A percentile compares a stretch with the other conserved stretches of the same genome.
phyloP scores from a whole-genome alignment of 2,797 vertebrate genomes.

The Anabacerthia variegaticeps region DNA sequence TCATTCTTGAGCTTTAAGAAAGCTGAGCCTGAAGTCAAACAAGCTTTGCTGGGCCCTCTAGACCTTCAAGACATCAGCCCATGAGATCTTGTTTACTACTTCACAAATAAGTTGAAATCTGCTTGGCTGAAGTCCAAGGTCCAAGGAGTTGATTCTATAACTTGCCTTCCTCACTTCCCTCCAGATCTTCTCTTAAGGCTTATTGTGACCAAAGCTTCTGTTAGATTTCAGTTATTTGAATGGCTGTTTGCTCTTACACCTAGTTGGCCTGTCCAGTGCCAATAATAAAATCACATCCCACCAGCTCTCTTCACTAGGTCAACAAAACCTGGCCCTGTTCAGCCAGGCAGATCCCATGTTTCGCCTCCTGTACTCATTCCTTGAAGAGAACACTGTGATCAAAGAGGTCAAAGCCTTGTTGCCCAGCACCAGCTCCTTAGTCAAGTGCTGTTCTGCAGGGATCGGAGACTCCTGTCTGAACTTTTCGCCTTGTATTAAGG shows the following conservation, averaged over 20 bases:
- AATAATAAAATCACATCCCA: background rate
- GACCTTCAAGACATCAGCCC: background rate
- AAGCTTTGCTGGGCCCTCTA: background rate
- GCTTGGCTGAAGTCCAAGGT: background rate
- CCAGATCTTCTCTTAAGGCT: background rate
- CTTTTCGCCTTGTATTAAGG: background rate
- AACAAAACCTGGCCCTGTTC: background rate
- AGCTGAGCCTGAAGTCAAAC: background rate
- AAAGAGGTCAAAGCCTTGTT: background rate
- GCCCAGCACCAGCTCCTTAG: background rate
- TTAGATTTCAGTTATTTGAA: background rate
- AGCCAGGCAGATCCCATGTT: background rate
- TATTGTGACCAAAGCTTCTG: background rate
- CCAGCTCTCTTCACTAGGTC: background rate
- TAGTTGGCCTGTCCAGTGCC: background rate
- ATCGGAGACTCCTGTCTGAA: background rate
- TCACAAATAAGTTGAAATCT: background rate
- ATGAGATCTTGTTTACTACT: background rate
- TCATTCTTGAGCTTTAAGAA: background rate
- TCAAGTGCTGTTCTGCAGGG: background rate
- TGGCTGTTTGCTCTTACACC: background rate
- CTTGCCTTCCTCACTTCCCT: background rate
- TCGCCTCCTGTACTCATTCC: background rate
- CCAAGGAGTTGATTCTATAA: background rate
- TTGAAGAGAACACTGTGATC: background rate